Conservation (phyloP, 2,888 invertebrate genomes). For the Hesperia comma region DNA sequence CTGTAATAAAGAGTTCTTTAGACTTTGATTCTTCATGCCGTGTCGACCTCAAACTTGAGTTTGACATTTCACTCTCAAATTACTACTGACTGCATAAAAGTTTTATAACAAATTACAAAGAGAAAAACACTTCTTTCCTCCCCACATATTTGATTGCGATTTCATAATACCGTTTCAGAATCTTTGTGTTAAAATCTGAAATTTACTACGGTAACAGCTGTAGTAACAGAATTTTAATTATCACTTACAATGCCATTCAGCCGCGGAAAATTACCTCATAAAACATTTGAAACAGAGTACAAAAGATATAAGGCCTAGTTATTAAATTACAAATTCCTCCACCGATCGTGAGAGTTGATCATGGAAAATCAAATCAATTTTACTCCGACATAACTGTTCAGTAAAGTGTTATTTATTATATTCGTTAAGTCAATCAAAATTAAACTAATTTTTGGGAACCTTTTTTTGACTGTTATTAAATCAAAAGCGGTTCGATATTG, state of each 20-base stretch:
- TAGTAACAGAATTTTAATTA: constrained; percentile 79
- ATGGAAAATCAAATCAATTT: constrained; percentile 29
- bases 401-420: constrained; percentile 17
- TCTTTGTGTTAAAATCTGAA: constrained; percentile 57
- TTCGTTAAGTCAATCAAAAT: constrained; percentile 61
- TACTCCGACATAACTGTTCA: constrained; percentile 12
- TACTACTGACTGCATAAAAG: no score
- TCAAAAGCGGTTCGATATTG: constrained; percentile 66
- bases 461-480: constrained; percentile 58
- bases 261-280: constrained; percentile 75
- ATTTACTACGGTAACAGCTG: constrained; percentile 77
- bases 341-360: constrained; percentile 26
- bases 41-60: constrained; percentile 6
- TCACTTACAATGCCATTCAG: constrained; percentile 77
- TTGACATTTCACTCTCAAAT: constrained; percentile 3
- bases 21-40: neutral
- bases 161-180: constrained; percentile 32
- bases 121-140: neutral
- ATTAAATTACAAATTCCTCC: constrained; percentile 30
- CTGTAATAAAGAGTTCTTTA: no score
- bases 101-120: neutral
- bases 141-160: constrained; percentile 20
- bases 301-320: constrained; percentile 45
- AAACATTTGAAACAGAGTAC: constrained; percentile 60
- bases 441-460: constrained; percentile 60